phyloP scores from a whole-genome alignment of 2,888 invertebrate genomes.

The Andrena dorsata region DNA sequence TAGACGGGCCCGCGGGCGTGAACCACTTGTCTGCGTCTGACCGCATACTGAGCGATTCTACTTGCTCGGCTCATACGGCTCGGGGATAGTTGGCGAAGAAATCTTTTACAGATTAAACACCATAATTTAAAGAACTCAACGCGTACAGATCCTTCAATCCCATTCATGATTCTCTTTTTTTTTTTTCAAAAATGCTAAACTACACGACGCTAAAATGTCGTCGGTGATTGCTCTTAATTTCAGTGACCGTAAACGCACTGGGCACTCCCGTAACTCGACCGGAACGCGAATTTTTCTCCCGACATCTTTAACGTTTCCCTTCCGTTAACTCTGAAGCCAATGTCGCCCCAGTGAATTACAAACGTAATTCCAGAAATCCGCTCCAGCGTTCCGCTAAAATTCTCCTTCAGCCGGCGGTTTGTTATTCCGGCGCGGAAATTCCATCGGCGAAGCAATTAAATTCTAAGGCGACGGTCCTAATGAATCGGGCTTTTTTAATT shows the following conservation, averaged over 20 bases:
- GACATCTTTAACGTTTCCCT: slow-evolving; percentile 7
- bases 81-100: too few species aligned
- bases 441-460: slow-evolving; percentile 70
- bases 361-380: slow-evolving; percentile 44
- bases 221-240: too few species aligned
- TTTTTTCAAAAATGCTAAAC: too few species aligned
- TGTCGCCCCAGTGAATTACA: slow-evolving; percentile 33
- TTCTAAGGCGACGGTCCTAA: slow-evolving; percentile 70
- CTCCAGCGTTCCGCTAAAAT: slow-evolving; percentile 52
- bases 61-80: too few species aligned
- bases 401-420: slow-evolving; percentile 63
- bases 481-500: slow-evolving; percentile 72
- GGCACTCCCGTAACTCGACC: neutral
- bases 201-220: too few species aligned
- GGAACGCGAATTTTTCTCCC: neutral
- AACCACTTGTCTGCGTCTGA: too few species aligned
- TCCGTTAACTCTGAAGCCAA: neutral
- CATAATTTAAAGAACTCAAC: too few species aligned
- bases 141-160: too few species aligned
- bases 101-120: too few species aligned
- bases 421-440: slow-evolving; percentile 66
- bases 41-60: too few species aligned
- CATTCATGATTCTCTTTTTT: too few species aligned
- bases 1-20: too few species aligned
- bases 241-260: neutral